phyloP scores from a whole-genome alignment of 2,888 invertebrate genomes.

The Carpatolechia fugitivella region DNA sequence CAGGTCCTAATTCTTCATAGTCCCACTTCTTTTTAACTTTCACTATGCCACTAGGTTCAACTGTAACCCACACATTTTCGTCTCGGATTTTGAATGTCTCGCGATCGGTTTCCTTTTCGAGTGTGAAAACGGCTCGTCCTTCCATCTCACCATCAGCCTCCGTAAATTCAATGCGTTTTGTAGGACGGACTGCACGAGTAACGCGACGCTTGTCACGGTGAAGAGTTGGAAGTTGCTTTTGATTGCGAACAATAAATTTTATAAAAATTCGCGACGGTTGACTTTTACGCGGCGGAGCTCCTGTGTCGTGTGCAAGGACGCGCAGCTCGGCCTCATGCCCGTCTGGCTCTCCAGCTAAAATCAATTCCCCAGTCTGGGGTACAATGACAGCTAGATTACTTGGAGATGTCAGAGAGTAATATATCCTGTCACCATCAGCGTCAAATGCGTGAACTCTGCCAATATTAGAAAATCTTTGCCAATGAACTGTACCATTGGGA shows the following conservation, averaged over 20 bases:
- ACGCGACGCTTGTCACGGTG: constrained; percentile 87
- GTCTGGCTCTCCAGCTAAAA: constrained; percentile 89
- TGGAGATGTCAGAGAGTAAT: constrained; percentile 89
- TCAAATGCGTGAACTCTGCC: constrained; percentile 93
- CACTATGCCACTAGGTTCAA: constrained; percentile 94
- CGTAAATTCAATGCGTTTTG: constrained; percentile 94
- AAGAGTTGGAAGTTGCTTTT: constrained; percentile 81
- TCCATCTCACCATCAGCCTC: constrained; percentile 94
- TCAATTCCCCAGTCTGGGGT: constrained; percentile 94
- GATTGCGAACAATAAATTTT: constrained; percentile 82
- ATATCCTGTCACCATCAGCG: constrained; percentile 94
- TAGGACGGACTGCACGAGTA: constrained; percentile 95
- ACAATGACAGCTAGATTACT: constrained; percentile 92
- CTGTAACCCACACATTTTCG: constrained; percentile 96
- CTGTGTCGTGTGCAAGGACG: constrained; percentile 90
- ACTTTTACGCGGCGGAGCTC: constrained; percentile 85
- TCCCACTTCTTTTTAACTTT: constrained; percentile 98
- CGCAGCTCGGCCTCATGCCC: constrained; percentile 83
- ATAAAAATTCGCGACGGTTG: constrained; percentile 87
- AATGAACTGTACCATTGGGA: constrained; percentile 81
- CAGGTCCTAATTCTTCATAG: constrained; percentile 95
- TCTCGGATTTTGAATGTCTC: constrained; percentile 96
- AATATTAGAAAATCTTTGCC: constrained; percentile 89
- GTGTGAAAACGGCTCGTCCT: constrained; percentile 91
- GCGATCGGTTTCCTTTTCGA: constrained; percentile 94